Evolutionary conservation across 2,888 invertebrate genomes (phyloP), one percentile per base, ranked within the genome.

Genomic region (Cosmia trapezina): DNA sequence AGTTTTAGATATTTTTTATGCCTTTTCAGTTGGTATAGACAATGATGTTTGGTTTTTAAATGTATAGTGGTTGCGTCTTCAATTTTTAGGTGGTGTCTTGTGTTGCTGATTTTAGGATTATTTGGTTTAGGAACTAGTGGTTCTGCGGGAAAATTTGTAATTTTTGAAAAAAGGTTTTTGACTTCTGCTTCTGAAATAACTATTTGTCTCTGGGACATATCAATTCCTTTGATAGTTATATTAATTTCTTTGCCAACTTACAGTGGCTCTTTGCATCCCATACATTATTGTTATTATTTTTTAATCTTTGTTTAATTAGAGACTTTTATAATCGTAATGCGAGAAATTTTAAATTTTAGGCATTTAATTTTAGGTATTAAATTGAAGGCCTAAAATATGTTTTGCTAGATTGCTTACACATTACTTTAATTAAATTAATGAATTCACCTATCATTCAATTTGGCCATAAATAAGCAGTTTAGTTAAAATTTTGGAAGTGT

Each of bases 1-100:
- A 80, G 76, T 64, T 53, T 37, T 73, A 73, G 57, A 54, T 45
- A 28, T 37, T 37, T 57, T 64, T 57, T 59, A 19, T 80, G 81
- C 81, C 66, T 74, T 83, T 80, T 59, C 83, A 83, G 79, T 53
- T 64, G 0, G 12, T 12, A 5, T 43, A 22, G 28, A 28, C 12
- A 17, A 19, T 2, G 12, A 33, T 37, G 12, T 49, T 54, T 43
- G 4, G 1, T n/a, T 28, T 56, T 61, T 22, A 7, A 17, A 0
- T 5, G 6, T 9, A 12, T n/a, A 19, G 19, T 43, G 0, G 7
- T 62, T 14, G 8, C 4, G 49, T 73, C 22, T 37, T 28, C 70
- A 11, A 56, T 45, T 49, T 41, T 53, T 47, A n/a, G 70, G 19
- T 51, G 7, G 4, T 28, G 12, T 62, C 2, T 47, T 37, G 37